Evolutionary conservation across 2,797 vertebrate genomes (phyloP).

Genomic region (Varecia variegata): DNA sequence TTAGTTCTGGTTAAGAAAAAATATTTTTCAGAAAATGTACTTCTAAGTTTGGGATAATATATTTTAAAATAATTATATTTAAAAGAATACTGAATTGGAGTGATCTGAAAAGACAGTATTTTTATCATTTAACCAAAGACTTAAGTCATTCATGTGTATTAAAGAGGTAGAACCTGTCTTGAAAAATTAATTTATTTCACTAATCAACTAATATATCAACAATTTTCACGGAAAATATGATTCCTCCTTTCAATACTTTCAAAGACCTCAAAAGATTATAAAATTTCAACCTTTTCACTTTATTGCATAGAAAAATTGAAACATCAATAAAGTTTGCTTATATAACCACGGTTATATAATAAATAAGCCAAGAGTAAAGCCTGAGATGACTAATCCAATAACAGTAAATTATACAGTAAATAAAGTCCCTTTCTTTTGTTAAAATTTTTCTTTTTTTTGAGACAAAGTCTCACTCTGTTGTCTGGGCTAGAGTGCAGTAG

Average conservation of each 20-base stretch:
- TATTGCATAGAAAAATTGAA: not conserved
- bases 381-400: conserved; percentile 5
- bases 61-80: not conserved
- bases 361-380: conserved; percentile 24
- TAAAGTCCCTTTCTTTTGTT: conserved; percentile 1
- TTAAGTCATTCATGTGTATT: not conserved
- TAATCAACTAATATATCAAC: not conserved
- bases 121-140: not conserved
- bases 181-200: conserved; percentile 30
- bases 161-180: not conserved
- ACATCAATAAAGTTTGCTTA: conserved; percentile 16
- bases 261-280: conserved; percentile 17
- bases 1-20: not conserved
- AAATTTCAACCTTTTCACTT: conserved; percentile 19
- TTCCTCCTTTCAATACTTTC: conserved; percentile 18
- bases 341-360: not conserved
- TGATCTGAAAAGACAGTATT: not conserved
- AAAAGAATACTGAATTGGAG: not conserved
- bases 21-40: not conserved
- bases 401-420: not conserved
- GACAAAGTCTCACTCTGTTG: too few species aligned
- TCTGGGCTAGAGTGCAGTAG: too few species aligned
- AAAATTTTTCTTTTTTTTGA: not conserved
- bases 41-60: not conserved
- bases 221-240: conserved; percentile 49